phyloP scores from a whole-genome alignment of 2,888 invertebrate genomes.

The Orchesella flavescens region DNA sequence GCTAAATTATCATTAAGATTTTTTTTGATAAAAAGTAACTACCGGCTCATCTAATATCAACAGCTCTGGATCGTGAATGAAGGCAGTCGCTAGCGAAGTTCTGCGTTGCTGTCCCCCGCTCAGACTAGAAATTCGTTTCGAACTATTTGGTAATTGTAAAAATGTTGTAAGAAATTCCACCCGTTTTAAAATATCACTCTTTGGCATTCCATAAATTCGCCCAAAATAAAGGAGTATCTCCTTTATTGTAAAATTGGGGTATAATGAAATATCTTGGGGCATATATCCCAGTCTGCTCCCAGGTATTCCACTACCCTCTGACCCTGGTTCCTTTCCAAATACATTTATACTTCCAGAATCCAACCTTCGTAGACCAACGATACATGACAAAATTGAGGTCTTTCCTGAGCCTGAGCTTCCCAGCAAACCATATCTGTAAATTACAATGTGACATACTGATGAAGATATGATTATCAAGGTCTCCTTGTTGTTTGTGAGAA shows the following conservation, averaged over 20 bases:
- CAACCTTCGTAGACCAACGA: constrained; percentile 74
- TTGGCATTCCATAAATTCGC: constrained; percentile 60
- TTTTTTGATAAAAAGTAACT: not conserved
- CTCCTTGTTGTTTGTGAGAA: no score
- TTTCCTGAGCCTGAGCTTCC: constrained; percentile 93
- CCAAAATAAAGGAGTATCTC: constrained; percentile 61
- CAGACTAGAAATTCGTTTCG: constrained; percentile 40
- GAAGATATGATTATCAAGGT: no score
- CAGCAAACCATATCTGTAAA: constrained; percentile 78
- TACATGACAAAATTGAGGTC: constrained; percentile 71
- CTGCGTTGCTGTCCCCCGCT: constrained; percentile 75
- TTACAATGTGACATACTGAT: no score
- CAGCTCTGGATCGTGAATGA: constrained; percentile 75
- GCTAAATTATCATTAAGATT: not conserved
- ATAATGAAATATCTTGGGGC: constrained; percentile 73
- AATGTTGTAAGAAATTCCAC: constrained; percentile 40
- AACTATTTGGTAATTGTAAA: constrained; percentile 40
- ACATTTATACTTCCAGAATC: constrained; percentile 74
- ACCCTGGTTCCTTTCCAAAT: constrained; percentile 74
- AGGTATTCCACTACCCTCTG: constrained; percentile 74
- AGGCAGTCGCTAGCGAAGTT: constrained; percentile 74
- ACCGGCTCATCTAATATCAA: constrained; percentile 90
- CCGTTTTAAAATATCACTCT: constrained; percentile 46
- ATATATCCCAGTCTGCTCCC: constrained; percentile 74
- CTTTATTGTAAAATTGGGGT: constrained; percentile 52